Evolutionary conservation across 1,140 invertebrate species (phyloP), one percentile per base, ranked within the genome.

Genomic region (Zaprionus davidi): DNA sequence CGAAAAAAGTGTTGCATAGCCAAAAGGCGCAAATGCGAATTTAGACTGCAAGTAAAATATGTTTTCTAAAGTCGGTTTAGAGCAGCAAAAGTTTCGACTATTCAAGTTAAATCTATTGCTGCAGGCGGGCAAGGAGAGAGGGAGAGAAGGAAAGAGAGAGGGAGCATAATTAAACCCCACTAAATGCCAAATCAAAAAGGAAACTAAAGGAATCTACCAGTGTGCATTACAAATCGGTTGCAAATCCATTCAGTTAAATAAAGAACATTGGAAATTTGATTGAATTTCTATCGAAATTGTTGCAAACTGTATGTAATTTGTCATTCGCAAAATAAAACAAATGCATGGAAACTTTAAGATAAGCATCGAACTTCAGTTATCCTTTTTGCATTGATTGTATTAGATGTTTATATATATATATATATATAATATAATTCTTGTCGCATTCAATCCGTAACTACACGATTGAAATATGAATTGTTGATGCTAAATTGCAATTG

Each of bases 1-100:
- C 9, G 31, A 12, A 46, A n/a, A 66, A 78, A 66, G 22, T 57
- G 44, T 78, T 49, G 65, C 66, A 65, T 65, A 51, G 36, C 56
- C 31, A 7, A 44, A 31, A 62, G 67, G 72, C 20, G 49, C 28
- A 46, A 36, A 22, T n/a, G 15, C 13, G 15, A 51, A 51, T 17
- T 51, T 51, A 51, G 31, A 11, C 9, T 34, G n/a, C 46, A 51
- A 51, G 46, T 53, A 59, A 34, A 34, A 41, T 12, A 7, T 55
- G 15, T 31, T n/a, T 11, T 11, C 7, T 9, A 2, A 34, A 34
- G 31, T 34, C 31, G 31, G 9, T 11, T 34, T 34, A 34, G 31
- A 2, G 28, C 28, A 9, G 31, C 31, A 34, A 34, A 34, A 11
- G 9, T 34, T 34, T 34, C 31, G 9, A 34, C 31, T 11, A 34